Base-by-base conservation (phyloP, 2,888 invertebrate species). In the Temnothorax rugatulus region DNA sequence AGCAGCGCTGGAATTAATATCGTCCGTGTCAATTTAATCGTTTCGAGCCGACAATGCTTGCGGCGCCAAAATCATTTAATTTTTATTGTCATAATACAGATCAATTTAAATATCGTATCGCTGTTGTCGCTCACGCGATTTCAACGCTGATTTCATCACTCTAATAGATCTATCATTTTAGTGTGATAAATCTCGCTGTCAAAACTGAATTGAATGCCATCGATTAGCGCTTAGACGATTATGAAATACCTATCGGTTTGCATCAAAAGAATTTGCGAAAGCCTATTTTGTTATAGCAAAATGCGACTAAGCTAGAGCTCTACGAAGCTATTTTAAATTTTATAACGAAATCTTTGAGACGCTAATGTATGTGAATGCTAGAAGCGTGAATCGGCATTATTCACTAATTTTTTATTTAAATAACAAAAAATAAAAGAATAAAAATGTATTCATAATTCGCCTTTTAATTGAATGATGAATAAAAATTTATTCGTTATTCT, bases 11-110 rank as follows among this genome's bases (percentile, higher is more conserved):
- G 29, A 71, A 59, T 59, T 81, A 73, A 81, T 38, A 59, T 52
- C 13, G 21, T 34, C 15, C 50, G 69, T 15, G 59, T 47, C 59
- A 59, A 38, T 81, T 59, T 47, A 81, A 73, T 81, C 29, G 38
- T 81, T 79, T 81, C 34, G 47, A n/a, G 13, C 52, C 52, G 52
- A 38, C 44, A 59, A 21, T 59, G 18, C 47, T 29, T 9, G 13
- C 21, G 79, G 79, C 77, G 63, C 63, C 82, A 38, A 64, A 54
- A 75, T 63, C 50, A 82, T 52, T 82, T 63, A 52, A 82, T 54
- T 82, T 25, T 50, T 34, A 29, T 75, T 54, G 74, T 47, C n/a
- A 57, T 47, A 47, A 76, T 21, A 66, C 18, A 0, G 34, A 18
- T 13, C 75, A 66, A 81, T 81, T 75, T 59, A 59, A 74, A 38